Conservation (phyloP, 2,113 vertebrate species). For the Cacatua alba region DNA sequence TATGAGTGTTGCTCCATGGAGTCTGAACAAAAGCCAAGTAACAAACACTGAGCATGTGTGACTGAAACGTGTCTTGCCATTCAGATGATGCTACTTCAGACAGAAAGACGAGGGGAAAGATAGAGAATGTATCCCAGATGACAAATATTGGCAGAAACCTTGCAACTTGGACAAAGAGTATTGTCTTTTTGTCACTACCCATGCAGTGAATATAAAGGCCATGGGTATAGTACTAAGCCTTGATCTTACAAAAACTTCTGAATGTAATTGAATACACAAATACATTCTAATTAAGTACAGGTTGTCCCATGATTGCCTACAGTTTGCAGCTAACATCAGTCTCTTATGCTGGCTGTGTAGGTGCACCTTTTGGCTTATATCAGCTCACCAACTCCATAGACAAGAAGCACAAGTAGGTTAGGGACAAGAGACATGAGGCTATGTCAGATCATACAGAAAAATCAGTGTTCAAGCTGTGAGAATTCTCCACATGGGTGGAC, state of each 20-base stretch:
- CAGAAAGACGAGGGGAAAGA: constrained; percentile 10
- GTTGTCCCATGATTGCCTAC: neutral
- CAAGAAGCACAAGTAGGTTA: neutral
- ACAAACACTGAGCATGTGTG: constrained; percentile 52
- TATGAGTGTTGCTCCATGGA: neutral
- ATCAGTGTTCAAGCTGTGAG: neutral
- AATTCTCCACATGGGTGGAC: neutral
- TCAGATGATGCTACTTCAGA: constrained; percentile 27
- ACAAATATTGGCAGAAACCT: constrained; percentile 46
- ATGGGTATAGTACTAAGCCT: neutral
- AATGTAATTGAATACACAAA: neutral
- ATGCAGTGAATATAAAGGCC: neutral
- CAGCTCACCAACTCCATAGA: neutral
- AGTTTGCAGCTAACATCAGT: neutral
- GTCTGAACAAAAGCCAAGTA: constrained; percentile 43
- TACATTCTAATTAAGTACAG: neutral
- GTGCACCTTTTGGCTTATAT: neutral
- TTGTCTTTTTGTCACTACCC: constrained; percentile 35
- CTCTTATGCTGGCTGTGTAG: neutral
- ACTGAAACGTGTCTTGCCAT: neutral
- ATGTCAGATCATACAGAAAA: neutral
- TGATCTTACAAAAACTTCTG: neutral
- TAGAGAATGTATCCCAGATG: constrained; percentile 50
- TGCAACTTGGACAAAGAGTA: constrained; percentile 26
- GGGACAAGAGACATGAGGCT: neutral